A percentile compares a stretch with the other conserved stretches of the same genome.
phyloP scores from a whole-genome alignment of 2,797 vertebrate species.

The Hylomyscus alleni region DNA sequence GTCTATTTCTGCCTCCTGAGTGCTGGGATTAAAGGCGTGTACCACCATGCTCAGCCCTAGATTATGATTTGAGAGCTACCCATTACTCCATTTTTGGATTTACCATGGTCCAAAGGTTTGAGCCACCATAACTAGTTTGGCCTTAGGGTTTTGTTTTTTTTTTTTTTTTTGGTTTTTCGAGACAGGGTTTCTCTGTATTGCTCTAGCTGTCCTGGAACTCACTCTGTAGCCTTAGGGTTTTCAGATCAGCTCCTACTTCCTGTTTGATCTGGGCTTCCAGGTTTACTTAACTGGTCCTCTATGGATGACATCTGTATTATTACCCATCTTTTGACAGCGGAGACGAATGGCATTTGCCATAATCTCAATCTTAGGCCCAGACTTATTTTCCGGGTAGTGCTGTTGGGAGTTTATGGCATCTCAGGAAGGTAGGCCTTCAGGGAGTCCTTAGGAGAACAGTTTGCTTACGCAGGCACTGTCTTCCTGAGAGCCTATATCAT shows the following conservation, averaged over 20 bases:
- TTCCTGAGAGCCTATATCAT: neutral
- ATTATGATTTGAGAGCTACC: neutral
- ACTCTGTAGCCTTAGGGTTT: too few relatives aligned
- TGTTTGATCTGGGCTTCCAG: neutral
- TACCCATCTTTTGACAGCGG: neutral
- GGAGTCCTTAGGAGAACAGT: neutral
- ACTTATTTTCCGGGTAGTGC: neutral
- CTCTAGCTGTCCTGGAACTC: too few relatives aligned
- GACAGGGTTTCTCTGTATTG: too few relatives aligned
- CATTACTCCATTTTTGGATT: conserved; percentile 16
- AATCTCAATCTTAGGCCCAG: neutral
- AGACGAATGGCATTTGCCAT: neutral
- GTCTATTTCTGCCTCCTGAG: neutral
- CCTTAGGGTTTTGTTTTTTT: neutral
- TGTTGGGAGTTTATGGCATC: neutral
- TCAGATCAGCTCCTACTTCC: too few relatives aligned
- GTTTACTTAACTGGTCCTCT: neutral
- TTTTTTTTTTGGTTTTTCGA: too few relatives aligned
- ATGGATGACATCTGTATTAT: neutral
- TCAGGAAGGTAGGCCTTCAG: neutral
- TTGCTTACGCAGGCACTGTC: neutral
- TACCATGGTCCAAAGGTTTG: neutral
- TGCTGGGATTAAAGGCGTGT: neutral
- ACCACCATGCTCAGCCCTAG: neutral
- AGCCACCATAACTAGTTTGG: neutral